Evolutionary conservation across 2,888 invertebrate genomes (phyloP).

Genomic region (Mystacides longicornis): DNA sequence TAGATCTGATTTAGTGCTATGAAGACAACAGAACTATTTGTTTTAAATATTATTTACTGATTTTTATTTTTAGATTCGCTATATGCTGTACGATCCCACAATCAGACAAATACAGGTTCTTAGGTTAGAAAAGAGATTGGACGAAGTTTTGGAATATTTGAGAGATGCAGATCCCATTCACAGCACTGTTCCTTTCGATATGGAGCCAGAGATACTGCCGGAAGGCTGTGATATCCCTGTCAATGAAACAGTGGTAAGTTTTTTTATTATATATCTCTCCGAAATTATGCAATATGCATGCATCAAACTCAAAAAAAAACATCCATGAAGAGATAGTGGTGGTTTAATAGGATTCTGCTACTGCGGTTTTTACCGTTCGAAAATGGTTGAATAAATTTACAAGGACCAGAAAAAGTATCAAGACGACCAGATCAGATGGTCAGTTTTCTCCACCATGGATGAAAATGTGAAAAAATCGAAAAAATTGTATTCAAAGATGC

Average conservation of each 20-base stretch:
- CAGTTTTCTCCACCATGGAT: too few species aligned
- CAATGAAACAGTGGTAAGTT: conserved; percentile 59
- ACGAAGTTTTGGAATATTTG: conserved; percentile 81
- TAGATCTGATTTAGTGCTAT: too few species aligned
- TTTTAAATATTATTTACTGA: too few species aligned
- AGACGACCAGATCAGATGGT: too few species aligned
- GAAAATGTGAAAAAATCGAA: too few species aligned
- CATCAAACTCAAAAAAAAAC: too few species aligned
- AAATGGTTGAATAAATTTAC: conserved; percentile 20
- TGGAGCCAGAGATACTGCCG: conserved; percentile 75
- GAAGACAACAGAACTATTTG: too few species aligned
- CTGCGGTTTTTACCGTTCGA: background rate
- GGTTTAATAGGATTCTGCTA: too few species aligned
- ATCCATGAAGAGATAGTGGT: too few species aligned
- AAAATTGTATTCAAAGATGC: too few species aligned
- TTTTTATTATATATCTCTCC: conserved; percentile 2
- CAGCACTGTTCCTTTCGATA: conserved; percentile 86
- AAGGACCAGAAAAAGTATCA: too few species aligned
- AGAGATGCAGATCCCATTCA: conserved; percentile 86
- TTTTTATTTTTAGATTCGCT: conserved; percentile 55
- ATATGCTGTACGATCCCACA: conserved; percentile 90
- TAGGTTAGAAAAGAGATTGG: conserved; percentile 85
- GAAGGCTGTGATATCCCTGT: conserved; percentile 73
- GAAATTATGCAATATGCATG: background rate
- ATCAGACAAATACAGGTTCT: conserved; percentile 86